phyloP scores from a whole-genome alignment of 2,888 invertebrate species.

The Lasioglossum lativentre region DNA sequence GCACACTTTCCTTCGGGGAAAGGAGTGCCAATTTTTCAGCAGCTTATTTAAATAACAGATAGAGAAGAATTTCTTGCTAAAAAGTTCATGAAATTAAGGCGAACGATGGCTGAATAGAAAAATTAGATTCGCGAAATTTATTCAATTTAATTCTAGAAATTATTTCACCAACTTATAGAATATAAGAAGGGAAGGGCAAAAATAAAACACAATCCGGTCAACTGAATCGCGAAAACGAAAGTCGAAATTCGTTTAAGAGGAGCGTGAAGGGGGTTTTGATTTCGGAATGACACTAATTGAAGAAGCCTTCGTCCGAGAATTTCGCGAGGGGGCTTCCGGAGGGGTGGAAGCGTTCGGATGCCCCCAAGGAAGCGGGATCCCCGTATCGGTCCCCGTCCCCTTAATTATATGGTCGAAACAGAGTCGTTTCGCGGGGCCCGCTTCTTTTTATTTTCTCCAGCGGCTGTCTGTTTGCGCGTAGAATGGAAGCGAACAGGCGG shows the following conservation, averaged over 20 bases:
- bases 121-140: neutral
- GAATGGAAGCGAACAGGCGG: slow-evolving; percentile 39
- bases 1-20: too few relatives aligned
- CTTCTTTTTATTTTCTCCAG: slow-evolving; percentile 6
- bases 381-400: slow-evolving; percentile 28
- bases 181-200: neutral
- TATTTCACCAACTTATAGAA: neutral
- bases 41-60: neutral
- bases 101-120: too few relatives aligned
- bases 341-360: neutral
- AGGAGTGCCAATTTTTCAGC: neutral
- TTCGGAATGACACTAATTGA: neutral
- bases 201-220: too few relatives aligned
- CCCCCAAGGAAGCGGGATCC: slow-evolving; percentile 3
- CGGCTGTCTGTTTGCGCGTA: slow-evolving; percentile 26
- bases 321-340: too few relatives aligned
- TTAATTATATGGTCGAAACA: slow-evolving; percentile 47
- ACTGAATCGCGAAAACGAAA: too few relatives aligned
- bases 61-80: too few relatives aligned
- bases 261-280: neutral
- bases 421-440: slow-evolving; percentile 36
- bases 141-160: neutral
- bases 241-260: neutral
- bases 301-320: neutral
- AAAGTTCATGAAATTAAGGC: too few relatives aligned